These are phyloP conservation scores for Pampus argenteus DNA, from an alignment of 2,797 vertebrate species.

Conservation along the genomic window DNA sequence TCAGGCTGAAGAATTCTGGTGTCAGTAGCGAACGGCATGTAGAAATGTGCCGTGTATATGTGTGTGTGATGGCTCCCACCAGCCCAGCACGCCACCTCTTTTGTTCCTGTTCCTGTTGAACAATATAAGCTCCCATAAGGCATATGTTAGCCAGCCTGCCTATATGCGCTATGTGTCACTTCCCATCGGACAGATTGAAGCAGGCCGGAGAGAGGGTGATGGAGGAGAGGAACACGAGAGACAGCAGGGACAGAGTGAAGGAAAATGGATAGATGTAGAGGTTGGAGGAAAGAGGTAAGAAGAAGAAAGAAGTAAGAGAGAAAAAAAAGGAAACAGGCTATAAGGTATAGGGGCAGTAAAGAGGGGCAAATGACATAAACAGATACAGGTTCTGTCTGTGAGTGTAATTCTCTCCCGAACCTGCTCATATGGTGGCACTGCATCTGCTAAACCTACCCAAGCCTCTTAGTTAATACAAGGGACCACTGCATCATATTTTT, in stretches of 20 bases:
- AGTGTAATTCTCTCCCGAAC: constrained; percentile 33
- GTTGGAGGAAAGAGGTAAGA: constrained; percentile 17
- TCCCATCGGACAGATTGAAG: constrained; percentile 63
- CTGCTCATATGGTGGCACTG: constrained; percentile 31
- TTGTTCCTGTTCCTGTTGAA: constrained; percentile 76
- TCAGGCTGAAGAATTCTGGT: constrained; percentile 84
- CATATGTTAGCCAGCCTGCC: constrained; percentile 70
- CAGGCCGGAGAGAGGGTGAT: constrained; percentile 50
- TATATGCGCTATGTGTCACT: constrained; percentile 71
- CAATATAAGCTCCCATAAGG: constrained; percentile 79
- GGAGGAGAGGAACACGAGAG: constrained; percentile 31
- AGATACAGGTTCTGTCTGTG: constrained; percentile 9
- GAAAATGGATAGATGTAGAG: constrained; percentile 8
- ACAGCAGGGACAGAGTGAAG: background rate
- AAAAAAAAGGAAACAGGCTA: constrained; percentile 1
- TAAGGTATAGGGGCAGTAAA: background rate
- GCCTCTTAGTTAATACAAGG: constrained; percentile 60
- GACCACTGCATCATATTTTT: constrained; percentile 72
- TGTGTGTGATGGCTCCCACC: constrained; percentile 62
- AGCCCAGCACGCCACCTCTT: constrained; percentile 63
- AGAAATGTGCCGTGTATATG: constrained; percentile 62
- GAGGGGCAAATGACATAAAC: constrained; percentile 12
- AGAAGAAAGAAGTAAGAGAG: background rate
- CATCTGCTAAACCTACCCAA: constrained; percentile 59
- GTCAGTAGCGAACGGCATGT: constrained; percentile 71